Conservation (phyloP, 2,113 vertebrate genomes). For the Zonotrichia leucophrys region DNA sequence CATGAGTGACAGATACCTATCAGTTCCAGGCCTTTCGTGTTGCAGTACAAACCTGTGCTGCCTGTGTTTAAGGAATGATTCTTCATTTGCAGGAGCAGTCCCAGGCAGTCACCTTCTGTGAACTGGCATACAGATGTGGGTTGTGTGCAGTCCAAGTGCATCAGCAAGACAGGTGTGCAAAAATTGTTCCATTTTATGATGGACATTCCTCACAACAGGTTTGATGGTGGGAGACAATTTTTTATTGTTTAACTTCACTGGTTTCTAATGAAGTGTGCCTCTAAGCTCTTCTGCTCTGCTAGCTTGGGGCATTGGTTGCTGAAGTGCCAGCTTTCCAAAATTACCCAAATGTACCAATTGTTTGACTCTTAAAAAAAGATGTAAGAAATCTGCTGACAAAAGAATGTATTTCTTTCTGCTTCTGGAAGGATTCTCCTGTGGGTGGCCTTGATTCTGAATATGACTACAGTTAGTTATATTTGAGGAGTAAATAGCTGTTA, state of each 20-base stretch:
- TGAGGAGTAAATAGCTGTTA: not conserved
- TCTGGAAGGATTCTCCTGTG: not conserved
- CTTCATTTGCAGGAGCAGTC: not conserved
- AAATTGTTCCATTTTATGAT: not conserved
- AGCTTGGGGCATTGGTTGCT: not conserved
- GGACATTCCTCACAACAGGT: not conserved
- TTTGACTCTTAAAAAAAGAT: not conserved
- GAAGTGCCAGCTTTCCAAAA: not conserved
- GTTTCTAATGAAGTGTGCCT: not conserved
- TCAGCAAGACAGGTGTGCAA: not conserved
- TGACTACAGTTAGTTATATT: not conserved
- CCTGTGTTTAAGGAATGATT: not conserved
- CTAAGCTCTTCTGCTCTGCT: not conserved
- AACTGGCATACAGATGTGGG: not conserved
- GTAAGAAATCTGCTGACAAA: not conserved
- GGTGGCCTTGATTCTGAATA: not conserved
- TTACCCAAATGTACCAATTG: not conserved
- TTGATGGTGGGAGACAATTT: not conserved
- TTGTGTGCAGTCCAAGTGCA: not conserved
- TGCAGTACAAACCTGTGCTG: not conserved
- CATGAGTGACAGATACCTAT: not conserved
- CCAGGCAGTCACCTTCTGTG: not conserved
- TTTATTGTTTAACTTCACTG: not conserved
- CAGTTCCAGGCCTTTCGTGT: not conserved
- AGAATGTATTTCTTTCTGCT: not conserved